These are phyloP conservation scores for Liopterus haemorrhoidalis DNA, from an alignment of 2,888 invertebrate genomes.

Conservation along the genomic window DNA sequence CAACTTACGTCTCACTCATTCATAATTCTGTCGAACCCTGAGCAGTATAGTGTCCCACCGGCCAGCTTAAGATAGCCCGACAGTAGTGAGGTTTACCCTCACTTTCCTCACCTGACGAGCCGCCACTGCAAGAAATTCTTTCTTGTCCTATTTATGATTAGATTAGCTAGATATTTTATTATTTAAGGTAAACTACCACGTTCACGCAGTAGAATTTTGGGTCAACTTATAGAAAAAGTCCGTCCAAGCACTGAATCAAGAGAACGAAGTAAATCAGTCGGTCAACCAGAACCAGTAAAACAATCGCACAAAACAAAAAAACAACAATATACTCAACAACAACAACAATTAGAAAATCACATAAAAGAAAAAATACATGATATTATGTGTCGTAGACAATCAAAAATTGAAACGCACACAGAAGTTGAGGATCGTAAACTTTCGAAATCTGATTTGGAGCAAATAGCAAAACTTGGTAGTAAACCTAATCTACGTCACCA, in stretches of 20 bases:
- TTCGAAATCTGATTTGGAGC: slow-evolving; percentile 42
- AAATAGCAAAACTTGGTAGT: slow-evolving; percentile 39
- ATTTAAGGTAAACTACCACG: slow-evolving; percentile 42
- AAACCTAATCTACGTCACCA: slow-evolving; percentile 42
- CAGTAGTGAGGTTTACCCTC: too few relatives aligned
- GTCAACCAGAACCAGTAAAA: slow-evolving; percentile 36
- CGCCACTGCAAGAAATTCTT: not conserved
- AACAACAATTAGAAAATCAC: slow-evolving; percentile 45
- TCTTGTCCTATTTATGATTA: not conserved
- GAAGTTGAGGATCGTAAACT: slow-evolving; percentile 46
- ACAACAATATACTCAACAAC: slow-evolving; percentile 36
- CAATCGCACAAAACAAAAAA: slow-evolving; percentile 26
- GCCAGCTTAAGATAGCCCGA: too few relatives aligned
- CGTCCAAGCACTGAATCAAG: slow-evolving; percentile 41
- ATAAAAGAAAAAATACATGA: slow-evolving; percentile 47
- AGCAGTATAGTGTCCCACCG: too few relatives aligned
- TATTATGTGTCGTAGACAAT: slow-evolving; percentile 42
- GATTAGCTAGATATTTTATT: not conserved
- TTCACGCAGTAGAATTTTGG: slow-evolving; percentile 47
- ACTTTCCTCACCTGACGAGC: too few relatives aligned
- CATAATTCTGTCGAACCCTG: too few relatives aligned
- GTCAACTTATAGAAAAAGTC: slow-evolving; percentile 54
- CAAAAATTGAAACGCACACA: slow-evolving; percentile 20
- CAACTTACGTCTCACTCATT: too few relatives aligned
- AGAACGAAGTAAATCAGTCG: slow-evolving; percentile 43